Base-by-base conservation (phyloP, 2,113 vertebrate genomes). In the Alethe diademata region DNA sequence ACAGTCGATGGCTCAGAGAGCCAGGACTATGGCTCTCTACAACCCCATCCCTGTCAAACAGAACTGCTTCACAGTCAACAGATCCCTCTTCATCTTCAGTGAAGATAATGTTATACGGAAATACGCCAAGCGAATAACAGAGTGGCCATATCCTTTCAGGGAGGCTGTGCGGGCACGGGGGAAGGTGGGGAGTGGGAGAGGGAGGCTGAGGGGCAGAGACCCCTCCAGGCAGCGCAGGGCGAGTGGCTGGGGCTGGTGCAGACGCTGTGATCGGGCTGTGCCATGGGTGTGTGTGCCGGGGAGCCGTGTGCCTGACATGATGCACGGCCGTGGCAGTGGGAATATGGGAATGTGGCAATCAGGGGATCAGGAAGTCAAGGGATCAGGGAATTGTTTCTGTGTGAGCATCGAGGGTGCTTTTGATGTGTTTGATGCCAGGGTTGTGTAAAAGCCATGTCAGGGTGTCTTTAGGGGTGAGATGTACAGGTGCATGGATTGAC, bases 71-170 rank as follows among this genome's bases (percentile, higher is more conserved):
- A 99, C 99, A 62, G 98, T 99, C 97, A 99, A 99, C 98, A 98
- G 99, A 95, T 99, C 99, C 58, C 98, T 99, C 91, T 99, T 99
- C 98, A 98, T 99, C 98, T 99, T 99, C 98, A 99, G 99, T 95
- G 99, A 99, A 98, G 99, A 99, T 97, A 99, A 99, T 90, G 97
- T 99, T 97, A 99, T 99, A 94, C 99, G 99, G 96, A 98, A 99
- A 98, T 99, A 99, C 51, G 99, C 99, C 95, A 99, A 99, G 98
- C 97, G 99, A 95, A 99, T 99, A 97, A 99, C 99, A 25, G 99
- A 99, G 97, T 99, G 99, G 99, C 99, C 99, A 99, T 99, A 99
- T 99, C 99, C 99, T 99, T 98, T 91, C 43, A 3, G 90, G 75
- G 81, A 83, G 87, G 71, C 33, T 56, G 66, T 75, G 96, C 83